A percentile compares a stretch with the other conserved stretches of the same genome.
Evolutionary conservation across 23 tunicate genomes (phyloP).

Genomic region (Trididemnum clinides): DNA sequence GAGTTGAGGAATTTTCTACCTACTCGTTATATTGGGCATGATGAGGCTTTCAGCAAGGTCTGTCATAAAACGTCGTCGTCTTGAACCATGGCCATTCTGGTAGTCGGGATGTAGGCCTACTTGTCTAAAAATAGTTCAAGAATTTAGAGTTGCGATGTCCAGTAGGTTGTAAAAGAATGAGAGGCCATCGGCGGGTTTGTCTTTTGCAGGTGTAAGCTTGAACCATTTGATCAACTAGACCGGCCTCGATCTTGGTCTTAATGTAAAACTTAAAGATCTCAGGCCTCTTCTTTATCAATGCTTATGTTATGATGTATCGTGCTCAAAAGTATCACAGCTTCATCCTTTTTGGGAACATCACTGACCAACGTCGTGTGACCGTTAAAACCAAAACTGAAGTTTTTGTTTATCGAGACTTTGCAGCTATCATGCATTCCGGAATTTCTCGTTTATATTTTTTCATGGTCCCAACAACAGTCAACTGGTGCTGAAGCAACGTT

Average conservation of each 20-base stretch:
- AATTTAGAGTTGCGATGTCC: conserved; percentile 34
- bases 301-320: conserved; percentile 10
- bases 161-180: conserved; percentile 19
- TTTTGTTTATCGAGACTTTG: conserved; percentile 26
- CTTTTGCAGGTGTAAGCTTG: conserved; percentile 27
- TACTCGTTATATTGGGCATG: conserved; percentile 7
- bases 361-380: conserved; percentile 31
- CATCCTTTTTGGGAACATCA: conserved; percentile 16
- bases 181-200: conserved; percentile 28
- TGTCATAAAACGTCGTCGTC: conserved; percentile 17
- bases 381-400: no score
- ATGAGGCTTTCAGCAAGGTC: conserved; percentile 36
- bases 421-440: conserved; percentile 36
- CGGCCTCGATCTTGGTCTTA: conserved; percentile 25
- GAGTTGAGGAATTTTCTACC: conserved; percentile 29
- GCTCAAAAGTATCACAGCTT: conserved; percentile 33
- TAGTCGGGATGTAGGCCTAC: conserved; percentile 30
- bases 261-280: conserved; percentile 25
- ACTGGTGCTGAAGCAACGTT: conserved; percentile 34
- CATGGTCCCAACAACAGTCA: conserved; percentile 34
- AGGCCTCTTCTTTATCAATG: conserved; percentile 33
- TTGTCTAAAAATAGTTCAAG: not conserved
- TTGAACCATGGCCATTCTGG: conserved; percentile 16
- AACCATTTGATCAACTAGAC: conserved; percentile 38
- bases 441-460: conserved; percentile 31